These are phyloP conservation scores for Dasyornis broadbenti DNA, from an alignment of 2,113 vertebrate genomes.

Conservation along the genomic window DNA sequence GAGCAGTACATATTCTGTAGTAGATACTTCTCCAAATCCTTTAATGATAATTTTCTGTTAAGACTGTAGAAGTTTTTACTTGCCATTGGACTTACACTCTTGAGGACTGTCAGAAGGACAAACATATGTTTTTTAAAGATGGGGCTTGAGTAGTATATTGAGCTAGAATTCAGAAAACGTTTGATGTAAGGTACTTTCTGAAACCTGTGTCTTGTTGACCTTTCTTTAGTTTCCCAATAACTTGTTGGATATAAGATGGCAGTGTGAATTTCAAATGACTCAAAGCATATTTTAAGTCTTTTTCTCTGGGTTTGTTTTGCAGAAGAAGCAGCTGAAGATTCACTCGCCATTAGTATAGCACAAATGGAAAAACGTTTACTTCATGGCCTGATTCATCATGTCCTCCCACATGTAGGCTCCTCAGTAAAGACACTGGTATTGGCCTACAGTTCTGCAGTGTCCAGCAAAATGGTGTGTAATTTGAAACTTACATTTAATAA, in stretches of 20 bases:
- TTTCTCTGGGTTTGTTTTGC: conserved; percentile 3
- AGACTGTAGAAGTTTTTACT: neutral
- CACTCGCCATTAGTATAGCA: conserved; percentile 79
- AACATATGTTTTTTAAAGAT: neutral
- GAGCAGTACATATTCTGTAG: neutral
- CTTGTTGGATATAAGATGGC: neutral
- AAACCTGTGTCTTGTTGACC: neutral
- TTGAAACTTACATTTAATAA: neutral
- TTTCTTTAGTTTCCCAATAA: neutral
- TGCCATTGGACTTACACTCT: neutral
- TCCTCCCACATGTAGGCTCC: conserved; percentile 85
- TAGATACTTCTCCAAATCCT: neutral
- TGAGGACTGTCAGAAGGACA: neutral
- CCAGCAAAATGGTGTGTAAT: conserved; percentile 91
- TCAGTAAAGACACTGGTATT: conserved; percentile 90
- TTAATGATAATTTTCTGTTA: neutral
- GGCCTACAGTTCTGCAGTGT: conserved; percentile 90
- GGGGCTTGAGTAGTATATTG: neutral
- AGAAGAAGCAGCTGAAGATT: conserved; percentile 82
- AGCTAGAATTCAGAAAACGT: neutral
- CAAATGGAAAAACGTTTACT: conserved; percentile 89
- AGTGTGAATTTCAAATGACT: neutral
- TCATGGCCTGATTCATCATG: conserved; percentile 88
- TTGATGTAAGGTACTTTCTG: neutral
- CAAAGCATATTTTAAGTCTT: neutral